Percentiles rank a stretch among this genome's conserved stretches.
These are phyloP conservation scores for Volucella inflata DNA, from an alignment of 2,888 invertebrate genomes.

Conservation along the genomic window DNA sequence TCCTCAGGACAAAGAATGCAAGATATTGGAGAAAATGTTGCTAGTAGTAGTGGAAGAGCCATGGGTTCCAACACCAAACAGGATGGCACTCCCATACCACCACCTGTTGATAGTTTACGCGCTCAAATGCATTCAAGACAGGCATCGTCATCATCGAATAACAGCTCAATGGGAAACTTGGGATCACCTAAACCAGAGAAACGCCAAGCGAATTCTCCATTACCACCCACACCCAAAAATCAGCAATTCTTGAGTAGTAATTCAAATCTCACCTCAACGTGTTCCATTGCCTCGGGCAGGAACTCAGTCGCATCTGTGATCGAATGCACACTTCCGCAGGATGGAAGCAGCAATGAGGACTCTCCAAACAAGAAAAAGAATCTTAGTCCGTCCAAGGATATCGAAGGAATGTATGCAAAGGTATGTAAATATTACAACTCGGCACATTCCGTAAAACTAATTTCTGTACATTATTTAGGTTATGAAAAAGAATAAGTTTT, in stretches of 20 bases:
- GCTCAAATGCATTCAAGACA: constrained; percentile 85
- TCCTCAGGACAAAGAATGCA: constrained; percentile 58
- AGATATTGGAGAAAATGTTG: constrained; percentile 52
- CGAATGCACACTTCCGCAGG: constrained; percentile 78
- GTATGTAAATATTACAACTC: constrained; percentile 82
- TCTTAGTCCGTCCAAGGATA: constrained; percentile 85
- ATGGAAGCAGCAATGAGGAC: constrained; percentile 78
- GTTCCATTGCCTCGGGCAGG: constrained; percentile 78
- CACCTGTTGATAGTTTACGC: constrained; percentile 87
- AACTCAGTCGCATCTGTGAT: constrained; percentile 83
- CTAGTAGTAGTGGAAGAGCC: constrained; percentile 43
- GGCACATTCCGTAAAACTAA: neutral
- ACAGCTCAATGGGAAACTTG: constrained; percentile 89
- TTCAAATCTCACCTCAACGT: constrained; percentile 81
- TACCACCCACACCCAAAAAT: constrained; percentile 90
- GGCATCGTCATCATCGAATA: constrained; percentile 87
- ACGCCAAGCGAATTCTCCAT: constrained; percentile 94
- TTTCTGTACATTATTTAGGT: constrained; percentile 78
- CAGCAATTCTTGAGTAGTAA: constrained; percentile 78
- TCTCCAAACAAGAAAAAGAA: constrained; percentile 82
- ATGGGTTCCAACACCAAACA: constrained; percentile 49
- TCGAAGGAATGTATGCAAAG: constrained; percentile 96
- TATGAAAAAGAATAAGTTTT: constrained; percentile 83
- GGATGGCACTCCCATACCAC: constrained; percentile 83
- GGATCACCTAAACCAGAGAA: constrained; percentile 95